A percentile compares a stretch with the other conserved stretches of the same genome.
Conservation (phyloP, 2,797 vertebrate genomes). For the Malurus splendens region DNA sequence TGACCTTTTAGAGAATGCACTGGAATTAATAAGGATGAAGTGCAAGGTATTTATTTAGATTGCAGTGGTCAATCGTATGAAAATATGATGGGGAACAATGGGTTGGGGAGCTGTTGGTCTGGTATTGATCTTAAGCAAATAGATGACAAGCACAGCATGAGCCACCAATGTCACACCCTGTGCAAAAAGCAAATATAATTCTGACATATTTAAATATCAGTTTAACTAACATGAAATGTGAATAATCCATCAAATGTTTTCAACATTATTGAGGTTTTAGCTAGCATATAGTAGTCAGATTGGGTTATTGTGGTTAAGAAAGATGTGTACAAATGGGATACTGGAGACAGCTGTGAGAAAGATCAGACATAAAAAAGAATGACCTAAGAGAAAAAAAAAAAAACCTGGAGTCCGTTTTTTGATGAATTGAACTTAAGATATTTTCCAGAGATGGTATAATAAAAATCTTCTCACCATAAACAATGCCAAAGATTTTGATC, state of each 20-base stretch:
- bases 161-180: neutral
- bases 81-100: neutral
- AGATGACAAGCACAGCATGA: neutral
- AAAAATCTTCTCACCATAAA: neutral
- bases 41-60: neutral
- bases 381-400: neutral
- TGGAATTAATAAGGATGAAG: neutral
- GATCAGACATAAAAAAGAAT: neutral
- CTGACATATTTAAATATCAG: neutral
- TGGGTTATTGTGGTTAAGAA: neutral
- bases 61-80: neutral
- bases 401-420: rapidly evolving
- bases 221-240: neutral
- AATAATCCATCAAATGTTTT: neutral
- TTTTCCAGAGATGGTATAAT: neutral
- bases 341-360: neutral
- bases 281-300: neutral
- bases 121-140: neutral
- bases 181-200: neutral
- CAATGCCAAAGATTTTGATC: neutral
- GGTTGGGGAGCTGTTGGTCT: neutral
- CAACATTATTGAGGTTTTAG: neutral
- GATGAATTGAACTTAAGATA: neutral
- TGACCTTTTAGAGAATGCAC: neutral
- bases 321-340: neutral